phyloP scores from a whole-genome alignment of 2,888 invertebrate genomes.

The Tupiocoris notatus region DNA sequence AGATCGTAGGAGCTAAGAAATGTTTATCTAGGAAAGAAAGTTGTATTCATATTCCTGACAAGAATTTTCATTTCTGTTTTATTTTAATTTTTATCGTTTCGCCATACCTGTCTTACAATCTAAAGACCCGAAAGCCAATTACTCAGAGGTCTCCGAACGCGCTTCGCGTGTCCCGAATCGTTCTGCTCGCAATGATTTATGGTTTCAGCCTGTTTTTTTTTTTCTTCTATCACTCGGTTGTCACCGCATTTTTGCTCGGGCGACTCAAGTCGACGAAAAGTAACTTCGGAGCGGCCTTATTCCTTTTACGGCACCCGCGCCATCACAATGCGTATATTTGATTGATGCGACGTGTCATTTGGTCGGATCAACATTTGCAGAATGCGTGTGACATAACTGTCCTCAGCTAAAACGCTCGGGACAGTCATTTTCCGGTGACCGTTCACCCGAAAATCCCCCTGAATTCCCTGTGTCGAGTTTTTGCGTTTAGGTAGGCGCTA shows the following conservation, averaged over 20 bases:
- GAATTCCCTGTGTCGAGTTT: neutral
- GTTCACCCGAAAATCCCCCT: neutral
- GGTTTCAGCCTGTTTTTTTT: slow-evolving; percentile 8
- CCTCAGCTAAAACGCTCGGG: neutral
- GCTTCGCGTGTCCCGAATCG: slow-evolving; percentile 39
- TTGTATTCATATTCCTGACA: too few species aligned
- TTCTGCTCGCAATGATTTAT: slow-evolving; percentile 25
- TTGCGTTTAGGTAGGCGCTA: too few species aligned
- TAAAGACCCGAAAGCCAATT: slow-evolving; percentile 35
- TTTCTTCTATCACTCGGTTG: slow-evolving; percentile 6
- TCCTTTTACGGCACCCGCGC: slow-evolving; percentile 23
- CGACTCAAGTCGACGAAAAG: neutral
- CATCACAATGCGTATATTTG: slow-evolving; percentile 34
- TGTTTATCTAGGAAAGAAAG: too few species aligned
- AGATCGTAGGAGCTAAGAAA: too few species aligned
- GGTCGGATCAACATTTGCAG: slow-evolving; percentile 34
- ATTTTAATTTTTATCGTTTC: too few species aligned
- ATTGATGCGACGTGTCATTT: slow-evolving; percentile 40
- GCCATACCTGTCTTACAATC: neutral
- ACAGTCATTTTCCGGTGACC: neutral
- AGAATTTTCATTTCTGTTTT: too few species aligned
- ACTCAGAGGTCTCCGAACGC: slow-evolving; percentile 10
- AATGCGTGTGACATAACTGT: slow-evolving; percentile 36
- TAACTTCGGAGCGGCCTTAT: slow-evolving; percentile 33
- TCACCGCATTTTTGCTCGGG: slow-evolving; percentile 24